Percentiles rank a stretch among this genome's conserved stretches.
Conservation (phyloP, 2,888 invertebrate genomes). For the Apodemia mormo region DNA sequence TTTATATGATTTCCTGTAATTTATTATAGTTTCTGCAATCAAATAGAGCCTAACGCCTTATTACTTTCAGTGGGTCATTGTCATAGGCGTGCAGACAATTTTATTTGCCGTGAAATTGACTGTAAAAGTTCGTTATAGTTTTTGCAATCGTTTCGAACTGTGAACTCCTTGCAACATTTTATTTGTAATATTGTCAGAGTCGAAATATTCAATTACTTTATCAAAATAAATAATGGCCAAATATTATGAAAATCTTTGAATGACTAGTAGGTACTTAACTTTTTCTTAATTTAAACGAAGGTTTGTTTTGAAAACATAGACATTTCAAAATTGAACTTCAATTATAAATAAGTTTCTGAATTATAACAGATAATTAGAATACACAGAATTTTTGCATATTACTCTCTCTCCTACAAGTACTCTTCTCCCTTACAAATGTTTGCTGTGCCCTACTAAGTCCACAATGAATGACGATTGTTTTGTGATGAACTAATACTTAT, state of each 20-base stretch:
- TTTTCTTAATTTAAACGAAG: too few species aligned
- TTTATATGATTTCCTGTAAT: slow-evolving; percentile 8
- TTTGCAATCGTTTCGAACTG: slow-evolving; percentile 63
- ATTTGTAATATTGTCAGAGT: slow-evolving; percentile 29
- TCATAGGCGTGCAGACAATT: slow-evolving; percentile 62
- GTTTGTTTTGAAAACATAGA: too few species aligned
- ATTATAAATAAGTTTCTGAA: too few species aligned
- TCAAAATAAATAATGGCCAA: slow-evolving; percentile 10
- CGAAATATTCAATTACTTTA: slow-evolving; percentile 16
- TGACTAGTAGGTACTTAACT: not conserved
- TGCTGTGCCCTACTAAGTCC: too few species aligned
- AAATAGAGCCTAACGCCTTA: slow-evolving; percentile 38
- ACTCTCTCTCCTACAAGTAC: too few species aligned
- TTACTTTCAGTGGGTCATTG: slow-evolving; percentile 67
- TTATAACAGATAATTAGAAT: too few species aligned
- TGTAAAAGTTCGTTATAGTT: slow-evolving; percentile 60
- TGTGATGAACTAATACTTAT: too few species aligned
- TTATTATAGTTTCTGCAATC: slow-evolving; percentile 34
- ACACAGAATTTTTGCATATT: too few species aligned
- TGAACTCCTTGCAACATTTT: slow-evolving; percentile 55
- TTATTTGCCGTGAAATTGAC: slow-evolving; percentile 68
- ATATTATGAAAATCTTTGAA: not conserved
- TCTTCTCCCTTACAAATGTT: too few species aligned
- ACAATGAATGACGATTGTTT: too few species aligned
- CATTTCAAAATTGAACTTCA: too few species aligned